These are phyloP conservation scores for Hemitrygon akajei DNA, from an alignment of 2,797 vertebrate genomes.

Conservation along the genomic window DNA sequence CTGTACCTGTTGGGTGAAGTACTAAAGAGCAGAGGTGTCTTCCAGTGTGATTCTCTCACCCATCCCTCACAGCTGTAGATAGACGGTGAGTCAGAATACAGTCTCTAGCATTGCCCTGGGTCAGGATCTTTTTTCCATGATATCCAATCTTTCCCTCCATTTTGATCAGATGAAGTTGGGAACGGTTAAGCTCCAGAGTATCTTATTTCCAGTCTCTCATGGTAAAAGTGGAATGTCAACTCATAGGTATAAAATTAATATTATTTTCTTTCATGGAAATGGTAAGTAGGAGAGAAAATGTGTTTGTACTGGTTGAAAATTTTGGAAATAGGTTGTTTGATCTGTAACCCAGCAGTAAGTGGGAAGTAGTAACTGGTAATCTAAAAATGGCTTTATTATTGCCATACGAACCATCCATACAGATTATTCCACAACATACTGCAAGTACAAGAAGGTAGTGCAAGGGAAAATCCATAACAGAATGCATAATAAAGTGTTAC, in stretches of 20 bases:
- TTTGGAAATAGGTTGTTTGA: too few species aligned
- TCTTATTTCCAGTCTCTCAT: neutral
- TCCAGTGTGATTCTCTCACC: neutral
- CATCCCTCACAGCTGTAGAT: neutral
- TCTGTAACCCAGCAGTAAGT: too few species aligned
- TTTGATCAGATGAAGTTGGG: neutral
- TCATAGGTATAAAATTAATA: neutral
- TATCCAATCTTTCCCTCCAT: neutral
- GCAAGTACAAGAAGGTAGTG: too few species aligned
- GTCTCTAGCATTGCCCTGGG: neutral
- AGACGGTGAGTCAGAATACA: neutral
- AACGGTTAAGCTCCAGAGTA: neutral
- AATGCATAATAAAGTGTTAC: too few species aligned
- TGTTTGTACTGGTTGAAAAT: too few species aligned
- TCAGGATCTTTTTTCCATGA: neutral
- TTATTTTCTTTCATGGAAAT: neutral
- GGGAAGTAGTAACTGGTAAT: too few species aligned
- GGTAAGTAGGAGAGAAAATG: too few species aligned
- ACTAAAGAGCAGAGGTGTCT: neutral
- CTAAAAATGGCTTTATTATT: too few species aligned
- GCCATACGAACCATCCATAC: too few species aligned
- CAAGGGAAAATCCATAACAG: too few species aligned
- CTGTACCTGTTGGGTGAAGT: neutral
- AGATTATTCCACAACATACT: too few species aligned
- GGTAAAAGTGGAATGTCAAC: neutral